phyloP scores from a whole-genome alignment of 2,888 invertebrate genomes.

The Lithosia quadra region DNA sequence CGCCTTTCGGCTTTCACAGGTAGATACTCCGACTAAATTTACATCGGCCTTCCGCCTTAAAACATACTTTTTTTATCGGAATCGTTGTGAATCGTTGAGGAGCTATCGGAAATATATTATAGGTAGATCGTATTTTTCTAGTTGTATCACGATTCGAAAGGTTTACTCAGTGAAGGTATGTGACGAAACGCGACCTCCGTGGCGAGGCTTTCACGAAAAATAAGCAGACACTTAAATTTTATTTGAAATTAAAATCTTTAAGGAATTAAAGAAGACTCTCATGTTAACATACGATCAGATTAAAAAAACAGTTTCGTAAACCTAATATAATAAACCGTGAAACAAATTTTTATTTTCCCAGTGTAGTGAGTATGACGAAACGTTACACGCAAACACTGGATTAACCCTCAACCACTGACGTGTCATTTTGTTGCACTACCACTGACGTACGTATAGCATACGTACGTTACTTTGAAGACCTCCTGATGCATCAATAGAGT shows the following conservation, averaged over 20 bases:
- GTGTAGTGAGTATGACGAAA: slow-evolving; percentile 56
- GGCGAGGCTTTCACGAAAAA: slow-evolving; percentile 51
- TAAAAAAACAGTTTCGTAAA: slow-evolving; percentile 57
- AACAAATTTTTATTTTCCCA: slow-evolving; percentile 59
- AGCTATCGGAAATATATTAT: slow-evolving; percentile 30
- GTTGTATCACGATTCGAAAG: slow-evolving; percentile 39
- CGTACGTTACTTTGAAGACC: too few species aligned
- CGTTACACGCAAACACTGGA: slow-evolving; percentile 53
- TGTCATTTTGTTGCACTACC: too few species aligned
- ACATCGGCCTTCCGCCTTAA: slow-evolving; percentile 61
- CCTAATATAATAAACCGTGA: slow-evolving; percentile 57
- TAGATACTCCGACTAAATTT: slow-evolving; percentile 62
- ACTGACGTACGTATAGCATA: too few species aligned
- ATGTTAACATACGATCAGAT: slow-evolving; percentile 58
- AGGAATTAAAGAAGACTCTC: slow-evolving; percentile 63
- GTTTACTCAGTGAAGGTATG: slow-evolving; percentile 28
- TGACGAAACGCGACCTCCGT: slow-evolving; percentile 51
- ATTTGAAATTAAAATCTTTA: slow-evolving; percentile 58
- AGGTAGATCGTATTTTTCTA: slow-evolving; percentile 32
- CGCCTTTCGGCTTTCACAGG: slow-evolving; percentile 71
- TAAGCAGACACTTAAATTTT: slow-evolving; percentile 49
- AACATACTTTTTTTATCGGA: slow-evolving; percentile 49
- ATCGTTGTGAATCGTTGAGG: slow-evolving; percentile 31
- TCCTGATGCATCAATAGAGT: too few species aligned
- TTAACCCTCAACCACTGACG: too few species aligned